Conservation (phyloP, 2,113 vertebrate species). For the Bos taurus region DNA sequence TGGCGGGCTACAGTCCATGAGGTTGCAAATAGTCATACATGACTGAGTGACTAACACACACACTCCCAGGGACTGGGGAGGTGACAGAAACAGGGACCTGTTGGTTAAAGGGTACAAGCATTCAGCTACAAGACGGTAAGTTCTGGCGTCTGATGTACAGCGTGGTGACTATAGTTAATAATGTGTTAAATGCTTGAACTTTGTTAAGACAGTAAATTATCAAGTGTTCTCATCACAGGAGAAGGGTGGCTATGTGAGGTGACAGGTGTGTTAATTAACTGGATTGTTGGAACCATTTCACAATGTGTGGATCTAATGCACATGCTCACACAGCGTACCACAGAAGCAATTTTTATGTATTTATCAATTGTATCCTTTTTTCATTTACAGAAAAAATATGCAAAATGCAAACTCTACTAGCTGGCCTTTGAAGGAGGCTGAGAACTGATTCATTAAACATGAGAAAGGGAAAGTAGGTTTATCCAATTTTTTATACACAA, state of each 20-base stretch:
- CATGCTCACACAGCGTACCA: accelerated
- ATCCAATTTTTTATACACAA: neutral
- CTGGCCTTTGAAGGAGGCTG: neutral
- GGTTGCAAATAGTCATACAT: neutral
- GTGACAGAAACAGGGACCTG: neutral
- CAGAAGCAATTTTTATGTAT: neutral
- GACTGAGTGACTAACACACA: neutral
- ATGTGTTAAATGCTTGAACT: neutral
- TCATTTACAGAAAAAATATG: neutral
- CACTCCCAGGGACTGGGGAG: neutral
- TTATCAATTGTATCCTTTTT: neutral
- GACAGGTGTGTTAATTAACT: neutral
- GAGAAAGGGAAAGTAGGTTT: neutral
- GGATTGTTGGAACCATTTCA: neutral
- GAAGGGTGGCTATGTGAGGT: neutral
- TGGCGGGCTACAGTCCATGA: accelerated
- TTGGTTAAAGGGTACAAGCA: neutral
- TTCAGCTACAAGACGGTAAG: neutral
- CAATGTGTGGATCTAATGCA: accelerated
- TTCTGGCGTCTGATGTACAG: neutral
- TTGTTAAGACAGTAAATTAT: neutral
- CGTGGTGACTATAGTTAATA: neutral
- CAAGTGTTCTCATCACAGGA: neutral
- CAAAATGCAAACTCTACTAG: neutral
- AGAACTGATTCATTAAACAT: neutral